Conservation (phyloP, 2,797 vertebrate genomes). For the Coilia nasus region DNA sequence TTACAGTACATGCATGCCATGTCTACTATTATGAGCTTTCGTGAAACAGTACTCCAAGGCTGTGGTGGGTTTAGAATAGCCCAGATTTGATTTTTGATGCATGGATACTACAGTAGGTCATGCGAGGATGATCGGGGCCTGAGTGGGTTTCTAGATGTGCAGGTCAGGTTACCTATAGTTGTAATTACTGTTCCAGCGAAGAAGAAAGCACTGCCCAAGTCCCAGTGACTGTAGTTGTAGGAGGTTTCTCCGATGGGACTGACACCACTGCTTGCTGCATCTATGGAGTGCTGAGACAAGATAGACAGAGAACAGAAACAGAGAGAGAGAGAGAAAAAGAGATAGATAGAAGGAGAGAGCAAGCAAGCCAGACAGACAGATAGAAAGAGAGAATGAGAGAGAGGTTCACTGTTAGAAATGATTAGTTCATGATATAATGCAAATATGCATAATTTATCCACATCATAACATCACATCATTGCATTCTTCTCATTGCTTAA, state of each 20-base stretch:
- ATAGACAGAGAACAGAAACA: not conserved
- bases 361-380: too few relatives aligned
- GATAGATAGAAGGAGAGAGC: too few relatives aligned
- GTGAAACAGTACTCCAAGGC: not conserved
- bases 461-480: not conserved
- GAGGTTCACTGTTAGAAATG: not conserved
- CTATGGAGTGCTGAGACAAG: constrained; percentile 83
- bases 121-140: not conserved
- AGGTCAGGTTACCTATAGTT: constrained; percentile 84
- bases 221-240: constrained; percentile 93
- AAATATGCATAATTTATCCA: constrained; percentile 4
- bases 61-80: not conserved
- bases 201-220: constrained; percentile 95
- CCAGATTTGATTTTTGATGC: not conserved
- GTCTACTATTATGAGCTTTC: not conserved
- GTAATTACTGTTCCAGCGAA: constrained; percentile 97
- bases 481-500: not conserved
- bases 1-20: not conserved
- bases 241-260: constrained; percentile 89
- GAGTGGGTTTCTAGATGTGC: not conserved
- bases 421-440: not conserved
- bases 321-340: too few relatives aligned
- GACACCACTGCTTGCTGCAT: constrained; percentile 91
- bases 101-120: not conserved
- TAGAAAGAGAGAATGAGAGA: not conserved